phyloP scores from a whole-genome alignment of 2,888 invertebrate genomes.

The Kuschelorhynchus macadamiae region DNA sequence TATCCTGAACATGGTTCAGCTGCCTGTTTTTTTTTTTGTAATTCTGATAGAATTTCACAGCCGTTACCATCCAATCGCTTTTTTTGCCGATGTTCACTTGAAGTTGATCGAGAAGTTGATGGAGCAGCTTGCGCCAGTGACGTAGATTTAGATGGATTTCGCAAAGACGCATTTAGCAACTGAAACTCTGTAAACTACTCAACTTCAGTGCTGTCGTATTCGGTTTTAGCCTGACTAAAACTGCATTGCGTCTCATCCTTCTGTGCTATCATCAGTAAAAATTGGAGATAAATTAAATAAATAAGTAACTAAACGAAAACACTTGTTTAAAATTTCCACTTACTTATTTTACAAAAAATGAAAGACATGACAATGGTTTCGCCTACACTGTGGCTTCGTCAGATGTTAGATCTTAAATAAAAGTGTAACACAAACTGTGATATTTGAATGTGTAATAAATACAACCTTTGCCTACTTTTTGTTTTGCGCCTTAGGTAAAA shows the following conservation, averaged over 20 bases:
- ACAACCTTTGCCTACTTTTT: no score
- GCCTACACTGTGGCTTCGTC: no score
- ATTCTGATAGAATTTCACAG: not conserved
- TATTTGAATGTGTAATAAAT: not conserved
- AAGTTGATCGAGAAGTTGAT: conserved; percentile 45
- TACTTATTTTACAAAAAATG: no score
- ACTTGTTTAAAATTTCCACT: no score
- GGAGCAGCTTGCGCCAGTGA: conserved; percentile 29
- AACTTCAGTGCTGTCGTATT: conserved; percentile 27
- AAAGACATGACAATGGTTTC: no score
- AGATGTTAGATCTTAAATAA: no score
- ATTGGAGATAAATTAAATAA: conserved; percentile 31
- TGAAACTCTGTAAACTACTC: conserved; percentile 21
- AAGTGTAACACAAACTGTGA: no score
- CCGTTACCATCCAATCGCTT: not conserved
- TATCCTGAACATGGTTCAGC: not conserved
- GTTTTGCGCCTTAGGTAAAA: no score
- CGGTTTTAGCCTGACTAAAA: conserved; percentile 38
- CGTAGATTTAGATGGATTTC: not conserved
- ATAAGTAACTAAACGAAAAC: no score
- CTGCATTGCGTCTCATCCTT: conserved; percentile 40
- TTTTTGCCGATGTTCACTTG: conserved; percentile 34
- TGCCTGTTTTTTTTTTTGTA: not conserved
- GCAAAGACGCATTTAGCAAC: conserved; percentile 4
- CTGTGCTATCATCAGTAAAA: conserved; percentile 35